These are phyloP conservation scores for Drosophila nannoptera DNA, from an alignment of 1,140 invertebrate species.

Conservation along the genomic window DNA sequence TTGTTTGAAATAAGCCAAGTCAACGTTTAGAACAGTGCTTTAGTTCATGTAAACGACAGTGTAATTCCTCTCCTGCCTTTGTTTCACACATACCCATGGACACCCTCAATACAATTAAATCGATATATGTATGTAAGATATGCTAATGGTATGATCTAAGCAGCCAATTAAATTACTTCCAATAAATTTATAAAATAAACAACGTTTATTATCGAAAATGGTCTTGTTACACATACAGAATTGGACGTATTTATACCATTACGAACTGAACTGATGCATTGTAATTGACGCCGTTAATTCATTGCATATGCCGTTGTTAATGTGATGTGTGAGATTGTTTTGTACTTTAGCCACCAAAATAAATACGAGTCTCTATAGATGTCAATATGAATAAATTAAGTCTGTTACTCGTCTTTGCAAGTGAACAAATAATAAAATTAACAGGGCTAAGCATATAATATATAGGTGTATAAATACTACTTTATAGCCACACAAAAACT, in stretches of 20 bases:
- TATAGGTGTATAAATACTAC: constrained; percentile 47
- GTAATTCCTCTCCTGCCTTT: too few species aligned
- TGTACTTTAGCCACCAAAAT: constrained; percentile 70
- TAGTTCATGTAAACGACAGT: too few species aligned
- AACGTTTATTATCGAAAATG: constrained; percentile 63
- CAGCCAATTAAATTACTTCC: constrained; percentile 49
- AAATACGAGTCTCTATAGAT: constrained; percentile 23
- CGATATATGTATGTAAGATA: constrained; percentile 11
- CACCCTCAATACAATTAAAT: constrained; percentile 15
- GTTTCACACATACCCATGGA: not conserved
- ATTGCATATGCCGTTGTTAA: constrained; percentile 36
- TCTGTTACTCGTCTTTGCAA: constrained; percentile 18
- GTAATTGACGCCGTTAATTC: constrained; percentile 67
- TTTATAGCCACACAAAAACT: constrained; percentile 68
- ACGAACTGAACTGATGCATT: constrained; percentile 51
- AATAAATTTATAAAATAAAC: constrained; percentile 70
- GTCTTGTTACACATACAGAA: constrained; percentile 49
- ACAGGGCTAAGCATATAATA: constrained; percentile 50
- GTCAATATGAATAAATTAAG: constrained; percentile 47
- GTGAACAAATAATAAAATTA: constrained; percentile 45
- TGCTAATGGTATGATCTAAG: constrained; percentile 37
- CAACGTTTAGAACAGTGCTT: too few species aligned
- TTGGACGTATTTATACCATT: constrained; percentile 62
- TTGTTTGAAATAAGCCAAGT: constrained; percentile 3
- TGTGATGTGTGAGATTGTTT: constrained; percentile 65